These are phyloP conservation scores for Apocrypta bakeri DNA, from an alignment of 1,140 invertebrate species.

Conservation along the genomic window DNA sequence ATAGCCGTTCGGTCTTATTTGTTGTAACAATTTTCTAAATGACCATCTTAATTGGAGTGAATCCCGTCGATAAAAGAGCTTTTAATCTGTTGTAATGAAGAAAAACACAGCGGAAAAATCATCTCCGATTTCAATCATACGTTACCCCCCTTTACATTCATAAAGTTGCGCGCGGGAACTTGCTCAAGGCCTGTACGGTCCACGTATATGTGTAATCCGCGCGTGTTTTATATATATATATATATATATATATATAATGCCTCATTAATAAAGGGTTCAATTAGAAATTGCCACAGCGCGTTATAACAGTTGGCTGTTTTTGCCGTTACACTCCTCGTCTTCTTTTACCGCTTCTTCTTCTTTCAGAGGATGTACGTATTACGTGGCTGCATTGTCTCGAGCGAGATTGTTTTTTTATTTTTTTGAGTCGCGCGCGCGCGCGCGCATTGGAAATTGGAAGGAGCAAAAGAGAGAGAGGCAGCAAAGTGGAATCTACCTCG, in stretches of 20 bases:
- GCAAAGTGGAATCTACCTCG: slow-evolving; percentile 66
- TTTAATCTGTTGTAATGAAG: slow-evolving; percentile 25
- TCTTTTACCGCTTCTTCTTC: not conserved
- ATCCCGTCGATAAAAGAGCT: slow-evolving; percentile 3
- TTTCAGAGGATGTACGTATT: not conserved
- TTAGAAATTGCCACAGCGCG: slow-evolving; percentile 27
- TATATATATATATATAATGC: not conserved
- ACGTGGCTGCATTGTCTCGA: slow-evolving; percentile 10
- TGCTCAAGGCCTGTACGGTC: not conserved
- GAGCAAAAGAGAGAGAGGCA: slow-evolving; percentile 21
- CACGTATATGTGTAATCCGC: not conserved
- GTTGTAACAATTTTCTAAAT: slow-evolving; percentile 3
- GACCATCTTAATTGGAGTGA: slow-evolving; percentile 15
- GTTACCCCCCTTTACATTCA: too few relatives aligned
- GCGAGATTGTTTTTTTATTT: not conserved
- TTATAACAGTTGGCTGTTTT: slow-evolving; percentile 29
- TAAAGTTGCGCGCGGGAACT: not conserved
- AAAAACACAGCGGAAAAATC: slow-evolving; percentile 17
- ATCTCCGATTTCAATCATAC: slow-evolving; percentile 29
- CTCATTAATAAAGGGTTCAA: slow-evolving; percentile 45
- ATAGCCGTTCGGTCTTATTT: slow-evolving; percentile 27
- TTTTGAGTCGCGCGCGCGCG: slow-evolving; percentile 2
- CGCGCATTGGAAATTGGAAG: slow-evolving; percentile 3
- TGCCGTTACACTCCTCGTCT: slow-evolving; percentile 1
- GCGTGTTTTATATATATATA: not conserved